phyloP scores from a whole-genome alignment of 1,140 invertebrate genomes.

The Myzus persicae region DNA sequence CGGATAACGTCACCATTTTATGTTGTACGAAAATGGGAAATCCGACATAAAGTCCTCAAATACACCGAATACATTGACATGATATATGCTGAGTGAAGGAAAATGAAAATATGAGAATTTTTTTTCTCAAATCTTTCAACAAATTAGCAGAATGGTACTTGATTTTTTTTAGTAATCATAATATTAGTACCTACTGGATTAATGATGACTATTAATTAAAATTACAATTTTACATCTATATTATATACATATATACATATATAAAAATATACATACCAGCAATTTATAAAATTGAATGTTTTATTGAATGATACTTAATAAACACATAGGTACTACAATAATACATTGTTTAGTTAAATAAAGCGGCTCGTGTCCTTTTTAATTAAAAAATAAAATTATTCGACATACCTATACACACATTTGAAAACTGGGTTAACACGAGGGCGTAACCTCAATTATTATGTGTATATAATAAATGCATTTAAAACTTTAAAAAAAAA shows the following conservation, averaged over 20 bases:
- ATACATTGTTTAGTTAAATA: neutral
- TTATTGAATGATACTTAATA: neutral
- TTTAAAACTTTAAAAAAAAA: neutral
- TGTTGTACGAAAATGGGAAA: neutral
- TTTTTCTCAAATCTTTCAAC: neutral
- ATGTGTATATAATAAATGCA: neutral
- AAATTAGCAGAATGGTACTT: neutral
- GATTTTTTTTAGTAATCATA: neutral
- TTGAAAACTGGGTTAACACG: neutral
- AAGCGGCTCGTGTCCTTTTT: neutral
- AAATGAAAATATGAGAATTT: neutral
- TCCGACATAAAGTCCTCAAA: neutral
- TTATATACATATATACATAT: neutral
- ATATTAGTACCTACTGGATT: neutral
- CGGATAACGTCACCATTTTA: neutral
- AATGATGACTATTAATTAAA: neutral
- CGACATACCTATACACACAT: neutral
- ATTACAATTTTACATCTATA: neutral
- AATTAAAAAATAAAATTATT: conserved; percentile 32
- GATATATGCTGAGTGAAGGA: no score
- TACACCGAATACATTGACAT: neutral
- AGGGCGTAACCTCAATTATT: neutral
- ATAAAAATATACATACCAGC: no score
- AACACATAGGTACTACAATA: neutral
- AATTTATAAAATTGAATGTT: neutral